phyloP scores from a whole-genome alignment of 92 coral and sea anemone species.

The Siderastrea radians region DNA sequence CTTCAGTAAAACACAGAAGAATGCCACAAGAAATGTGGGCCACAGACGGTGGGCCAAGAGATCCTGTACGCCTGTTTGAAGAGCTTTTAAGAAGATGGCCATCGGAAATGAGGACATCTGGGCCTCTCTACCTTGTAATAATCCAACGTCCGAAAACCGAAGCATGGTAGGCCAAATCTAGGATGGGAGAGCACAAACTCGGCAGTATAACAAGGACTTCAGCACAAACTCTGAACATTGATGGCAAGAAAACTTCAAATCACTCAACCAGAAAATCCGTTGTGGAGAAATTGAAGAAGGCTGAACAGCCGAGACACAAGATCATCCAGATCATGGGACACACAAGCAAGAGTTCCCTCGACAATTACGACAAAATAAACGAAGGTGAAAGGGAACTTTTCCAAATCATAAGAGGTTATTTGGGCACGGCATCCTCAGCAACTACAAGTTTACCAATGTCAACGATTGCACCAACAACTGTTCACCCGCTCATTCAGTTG shows the following conservation, averaged over 20 bases:
- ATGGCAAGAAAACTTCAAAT: slow-evolving; percentile 30
- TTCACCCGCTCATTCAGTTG: no score
- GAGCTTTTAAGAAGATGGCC: slow-evolving; percentile 12
- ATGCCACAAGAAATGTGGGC: slow-evolving; percentile 37
- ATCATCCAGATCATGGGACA: slow-evolving; percentile 40
- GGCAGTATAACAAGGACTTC: slow-evolving; percentile 35
- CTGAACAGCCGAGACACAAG: slow-evolving; percentile 21
- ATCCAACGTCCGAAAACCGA: slow-evolving; percentile 28
- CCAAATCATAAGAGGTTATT: no score
- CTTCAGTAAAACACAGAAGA: background rate
- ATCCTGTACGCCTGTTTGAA: slow-evolving; percentile 29
- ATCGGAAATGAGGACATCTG: slow-evolving; percentile 7
- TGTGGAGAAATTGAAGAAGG: slow-evolving; percentile 40
- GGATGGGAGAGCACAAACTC: slow-evolving; percentile 44
- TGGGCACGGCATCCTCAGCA: no score
- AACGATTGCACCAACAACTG: no score
- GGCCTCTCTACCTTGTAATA: slow-evolving; percentile 32
- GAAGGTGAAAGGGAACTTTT: no score
- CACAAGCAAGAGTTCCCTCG: slow-evolving; percentile 11
- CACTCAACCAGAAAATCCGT: slow-evolving; percentile 52
- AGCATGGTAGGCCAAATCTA: slow-evolving; percentile 24
- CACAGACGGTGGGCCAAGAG: slow-evolving; percentile 33
- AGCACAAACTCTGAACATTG: background rate
- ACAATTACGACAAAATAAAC: background rate
- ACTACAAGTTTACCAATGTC: no score